Percentiles rank a stretch among this genome's conserved stretches.
Evolutionary conservation across 2,113 vertebrate species (phyloP).

Genomic region (Lanius ludovicianus): DNA sequence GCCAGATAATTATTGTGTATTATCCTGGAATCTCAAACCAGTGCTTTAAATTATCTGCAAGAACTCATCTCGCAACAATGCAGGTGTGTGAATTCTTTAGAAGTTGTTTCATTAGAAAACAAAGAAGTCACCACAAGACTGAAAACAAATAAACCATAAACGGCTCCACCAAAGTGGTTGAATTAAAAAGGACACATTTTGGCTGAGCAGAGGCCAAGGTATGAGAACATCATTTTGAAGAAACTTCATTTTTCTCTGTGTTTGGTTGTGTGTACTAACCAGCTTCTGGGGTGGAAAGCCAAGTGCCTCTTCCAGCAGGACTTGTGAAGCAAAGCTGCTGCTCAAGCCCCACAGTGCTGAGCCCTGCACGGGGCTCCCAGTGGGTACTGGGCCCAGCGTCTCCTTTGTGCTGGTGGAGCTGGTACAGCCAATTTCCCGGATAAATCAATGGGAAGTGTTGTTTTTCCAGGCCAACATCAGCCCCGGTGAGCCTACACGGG

Average conservation of each 20-base stretch:
- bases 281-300: background rate
- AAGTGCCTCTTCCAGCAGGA: background rate
- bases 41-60: background rate
- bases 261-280: background rate
- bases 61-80: background rate
- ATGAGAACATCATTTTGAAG: background rate
- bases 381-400: accelerated
- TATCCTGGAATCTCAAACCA: background rate
- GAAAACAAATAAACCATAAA: background rate
- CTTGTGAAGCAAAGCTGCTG: background rate
- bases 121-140: background rate
- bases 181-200: constrained; percentile 3
- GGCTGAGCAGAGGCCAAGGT: background rate
- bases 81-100: constrained; percentile 14
- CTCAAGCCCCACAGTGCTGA: background rate
- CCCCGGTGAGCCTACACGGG: background rate
- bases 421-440: background rate
- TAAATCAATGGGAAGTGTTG: background rate
- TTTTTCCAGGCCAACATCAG: background rate
- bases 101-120: background rate
- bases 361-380: background rate
- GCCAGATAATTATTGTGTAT: background rate
- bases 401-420: background rate
- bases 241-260: background rate
- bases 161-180: background rate